Base-by-base conservation (phyloP, 30 jellyfish, hydroid and myxozoan genomes). In the Aurelia aurita complex sp. Pacific region DNA sequence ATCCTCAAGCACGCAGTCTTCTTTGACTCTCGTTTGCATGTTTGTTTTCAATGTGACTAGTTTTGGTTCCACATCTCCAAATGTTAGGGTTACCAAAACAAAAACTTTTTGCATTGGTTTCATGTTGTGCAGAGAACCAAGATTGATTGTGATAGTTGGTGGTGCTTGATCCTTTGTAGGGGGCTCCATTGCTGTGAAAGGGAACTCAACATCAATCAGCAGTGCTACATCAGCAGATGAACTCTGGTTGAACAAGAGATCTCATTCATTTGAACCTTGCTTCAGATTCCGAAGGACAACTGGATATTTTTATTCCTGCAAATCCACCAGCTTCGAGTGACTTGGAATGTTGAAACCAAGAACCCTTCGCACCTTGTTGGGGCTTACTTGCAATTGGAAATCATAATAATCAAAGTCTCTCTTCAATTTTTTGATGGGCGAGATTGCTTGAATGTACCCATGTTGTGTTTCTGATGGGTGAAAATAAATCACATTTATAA, bases 1-100 rank as follows among this genome's bases (percentile, higher is more conserved):
- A 38, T 73, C 83, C 18, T 73, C 72, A 2, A 54, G 62, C n/a
- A 75, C 34, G 54, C 85, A 75, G 53, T 75, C 85, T 75, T 75
- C 85, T 59, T 75, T 54, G 32, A 54, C 51, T 33, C 38, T 17
- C n/a, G n/a, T 75, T 69, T 13, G 46, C 23, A 40, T 54, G 85
- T 52, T 75, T 60, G 1, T 29, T 12, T 18, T n/a, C n/a, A n/a
- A 54, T 17, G 38, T 15, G 40, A 75, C 60, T 17, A 51, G 33
- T 75, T 75, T 75, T 35, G 60, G 61, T 59, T 34, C 60, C 1
- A 29, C 29, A 55, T 57, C 53, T 32, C 74, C 61, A 15, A 2
- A 23, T 52, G 85, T 13, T 5, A 57, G 46, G 46, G 85, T 75
- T 15, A 74, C 73, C 12, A 73, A 29, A 7, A 61, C 53, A 1